Percentiles rank a stretch among this genome's conserved stretches.
Evolutionary conservation across 2,113 vertebrate genomes (phyloP).

Genomic region (Bostrychus sinensis): DNA sequence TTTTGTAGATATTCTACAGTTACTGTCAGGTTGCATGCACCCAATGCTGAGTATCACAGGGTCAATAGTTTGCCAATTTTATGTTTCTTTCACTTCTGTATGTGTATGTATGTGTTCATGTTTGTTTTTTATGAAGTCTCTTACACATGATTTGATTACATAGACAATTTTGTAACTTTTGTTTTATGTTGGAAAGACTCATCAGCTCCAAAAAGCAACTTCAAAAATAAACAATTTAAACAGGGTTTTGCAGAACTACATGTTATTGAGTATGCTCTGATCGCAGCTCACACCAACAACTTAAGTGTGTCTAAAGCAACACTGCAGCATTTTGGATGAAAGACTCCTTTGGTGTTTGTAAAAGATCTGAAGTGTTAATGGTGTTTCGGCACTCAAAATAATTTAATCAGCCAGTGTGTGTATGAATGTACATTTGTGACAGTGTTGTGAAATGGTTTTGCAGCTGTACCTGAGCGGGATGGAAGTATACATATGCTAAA

Average conservation of each 20-base stretch:
- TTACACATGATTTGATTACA: slow-evolving; percentile 82
- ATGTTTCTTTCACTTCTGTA: slow-evolving; percentile 80
- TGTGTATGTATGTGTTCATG: slow-evolving; percentile 78
- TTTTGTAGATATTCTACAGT: slow-evolving; percentile 81
- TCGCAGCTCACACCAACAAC: slow-evolving; percentile 7
- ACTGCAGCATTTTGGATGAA: background rate
- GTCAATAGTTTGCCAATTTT: slow-evolving; percentile 82
- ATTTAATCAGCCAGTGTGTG: background rate
- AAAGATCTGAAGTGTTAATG: background rate
- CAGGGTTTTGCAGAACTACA: slow-evolving; percentile 69
- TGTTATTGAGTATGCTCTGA: slow-evolving; percentile 62
- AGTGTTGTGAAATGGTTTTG: slow-evolving; percentile 6
- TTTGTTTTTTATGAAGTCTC: slow-evolving; percentile 82
- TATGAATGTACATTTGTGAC: background rate
- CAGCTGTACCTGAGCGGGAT: slow-evolving; percentile 1
- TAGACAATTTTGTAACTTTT: slow-evolving; percentile 82
- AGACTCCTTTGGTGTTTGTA: background rate
- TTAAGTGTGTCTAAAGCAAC: slow-evolving; percentile 3
- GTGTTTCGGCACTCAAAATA: background rate
- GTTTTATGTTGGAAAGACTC: slow-evolving; percentile 79
- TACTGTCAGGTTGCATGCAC: slow-evolving; percentile 80
- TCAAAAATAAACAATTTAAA: slow-evolving; percentile 82
- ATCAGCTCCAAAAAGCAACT: slow-evolving; percentile 77
- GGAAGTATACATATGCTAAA: slow-evolving; percentile 1
- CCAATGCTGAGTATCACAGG: slow-evolving; percentile 79